A percentile compares a stretch with the other conserved stretches of the same genome.
Conservation (phyloP, 2,888 invertebrate genomes). For the Harpalus rufipes region DNA sequence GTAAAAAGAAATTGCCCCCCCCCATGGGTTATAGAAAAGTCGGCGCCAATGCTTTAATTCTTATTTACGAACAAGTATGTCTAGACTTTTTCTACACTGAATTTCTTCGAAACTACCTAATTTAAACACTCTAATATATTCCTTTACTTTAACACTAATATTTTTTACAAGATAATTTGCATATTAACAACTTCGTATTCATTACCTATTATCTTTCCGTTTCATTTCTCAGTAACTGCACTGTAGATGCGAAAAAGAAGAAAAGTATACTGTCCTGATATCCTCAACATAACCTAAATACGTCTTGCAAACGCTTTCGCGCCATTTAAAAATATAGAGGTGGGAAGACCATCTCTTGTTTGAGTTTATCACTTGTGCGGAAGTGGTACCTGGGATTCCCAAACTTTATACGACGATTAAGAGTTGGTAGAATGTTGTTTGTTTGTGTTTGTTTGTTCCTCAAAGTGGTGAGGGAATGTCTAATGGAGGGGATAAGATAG, state of each 20-base stretch:
- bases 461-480: no score
- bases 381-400: slow-evolving; percentile 23
- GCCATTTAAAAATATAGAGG: neutral
- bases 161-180: slow-evolving; percentile 24
- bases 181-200: slow-evolving; percentile 4
- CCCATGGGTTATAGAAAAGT: no score
- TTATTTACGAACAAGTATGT: neutral
- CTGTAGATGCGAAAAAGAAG: neutral
- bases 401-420: slow-evolving; percentile 23
- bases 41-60: neutral
- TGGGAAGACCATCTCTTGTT: neutral
- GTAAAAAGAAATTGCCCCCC: no score
- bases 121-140: slow-evolving; percentile 1
- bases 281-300: slow-evolving; percentile 13
- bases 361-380: slow-evolving; percentile 35
- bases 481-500: neutral
- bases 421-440: neutral
- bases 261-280: neutral
- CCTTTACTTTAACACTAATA: neutral
- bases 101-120: neutral
- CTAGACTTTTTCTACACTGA: neutral
- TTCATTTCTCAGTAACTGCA: neutral
- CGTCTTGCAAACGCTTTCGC: neutral
- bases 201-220: slow-evolving; percentile 20
- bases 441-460: neutral